These are phyloP conservation scores for Meleagris gallopavo DNA, from an alignment of 2,113 vertebrate species.

Conservation along the genomic window DNA sequence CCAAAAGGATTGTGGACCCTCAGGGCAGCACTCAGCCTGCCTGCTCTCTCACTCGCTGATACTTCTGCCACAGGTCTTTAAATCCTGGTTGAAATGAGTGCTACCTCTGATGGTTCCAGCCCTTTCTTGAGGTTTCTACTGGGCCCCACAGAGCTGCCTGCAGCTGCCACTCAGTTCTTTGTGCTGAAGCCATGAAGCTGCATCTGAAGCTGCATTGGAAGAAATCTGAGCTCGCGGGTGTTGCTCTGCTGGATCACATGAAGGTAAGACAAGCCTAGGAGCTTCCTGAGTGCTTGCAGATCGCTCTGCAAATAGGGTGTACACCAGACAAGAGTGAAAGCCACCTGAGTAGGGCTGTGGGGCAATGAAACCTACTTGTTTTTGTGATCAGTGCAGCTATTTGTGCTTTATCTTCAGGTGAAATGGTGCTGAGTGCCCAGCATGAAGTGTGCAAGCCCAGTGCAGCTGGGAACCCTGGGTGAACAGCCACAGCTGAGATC, in stretches of 20 bases:
- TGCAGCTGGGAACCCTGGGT: too few relatives aligned
- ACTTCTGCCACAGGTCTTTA: neutral
- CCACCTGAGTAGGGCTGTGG: neutral
- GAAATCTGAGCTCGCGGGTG: neutral
- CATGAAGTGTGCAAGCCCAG: too few relatives aligned
- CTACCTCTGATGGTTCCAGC: neutral
- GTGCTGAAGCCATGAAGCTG: neutral
- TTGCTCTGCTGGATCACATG: neutral
- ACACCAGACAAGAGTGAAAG: neutral
- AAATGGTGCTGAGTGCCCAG: neutral
- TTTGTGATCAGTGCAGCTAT: neutral
- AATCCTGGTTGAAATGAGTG: neutral
- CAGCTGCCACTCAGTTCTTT: neutral
- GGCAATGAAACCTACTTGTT: neutral
- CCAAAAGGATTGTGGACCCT: conserved; percentile 80
- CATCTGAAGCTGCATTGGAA: neutral
- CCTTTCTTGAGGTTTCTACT: neutral
- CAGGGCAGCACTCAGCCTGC: neutral
- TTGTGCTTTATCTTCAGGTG: neutral
- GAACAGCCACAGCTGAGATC: neutral
- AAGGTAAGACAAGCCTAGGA: too few relatives aligned
- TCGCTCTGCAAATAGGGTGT: neutral
- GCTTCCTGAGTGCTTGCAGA: neutral
- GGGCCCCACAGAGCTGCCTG: neutral
- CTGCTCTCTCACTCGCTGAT: neutral